These are phyloP conservation scores for Operophtera brumata DNA, from an alignment of 2,888 invertebrate species.

Conservation along the genomic window DNA sequence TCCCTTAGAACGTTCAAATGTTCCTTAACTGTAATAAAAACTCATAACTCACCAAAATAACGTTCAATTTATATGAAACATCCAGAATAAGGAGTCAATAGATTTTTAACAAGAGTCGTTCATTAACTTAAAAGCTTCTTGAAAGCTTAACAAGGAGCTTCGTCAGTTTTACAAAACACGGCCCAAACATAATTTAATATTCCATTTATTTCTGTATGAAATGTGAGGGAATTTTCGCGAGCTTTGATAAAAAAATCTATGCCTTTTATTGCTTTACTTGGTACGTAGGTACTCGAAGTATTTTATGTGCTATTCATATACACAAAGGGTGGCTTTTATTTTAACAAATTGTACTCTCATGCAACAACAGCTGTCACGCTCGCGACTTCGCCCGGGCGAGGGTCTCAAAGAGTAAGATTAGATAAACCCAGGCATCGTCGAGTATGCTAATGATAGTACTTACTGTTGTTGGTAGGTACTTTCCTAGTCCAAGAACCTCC, in stretches of 20 bases:
- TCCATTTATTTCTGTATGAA: constrained; percentile 77
- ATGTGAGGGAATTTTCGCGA: constrained; percentile 62
- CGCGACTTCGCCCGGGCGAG: too few species aligned
- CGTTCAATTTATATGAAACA: too few species aligned
- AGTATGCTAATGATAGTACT: too few species aligned
- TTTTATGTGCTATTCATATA: constrained; percentile 31
- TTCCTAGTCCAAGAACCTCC: too few species aligned
- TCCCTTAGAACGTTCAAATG: too few species aligned
- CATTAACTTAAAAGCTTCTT: constrained; percentile 79
- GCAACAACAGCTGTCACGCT: too few species aligned
- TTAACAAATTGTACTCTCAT: background rate
- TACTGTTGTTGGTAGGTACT: too few species aligned
- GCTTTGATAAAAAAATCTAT: constrained; percentile 55
- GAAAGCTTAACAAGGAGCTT: constrained; percentile 77
- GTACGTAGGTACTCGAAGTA: constrained; percentile 36
- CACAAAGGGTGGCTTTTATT: constrained; percentile 10
- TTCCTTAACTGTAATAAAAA: too few species aligned
- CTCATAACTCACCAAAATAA: too few species aligned
- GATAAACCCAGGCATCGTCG: too few species aligned
- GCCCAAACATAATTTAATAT: constrained; percentile 77
- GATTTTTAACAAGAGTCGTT: constrained; percentile 73
- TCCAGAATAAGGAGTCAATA: constrained; percentile 57
- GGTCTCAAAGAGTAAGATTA: too few species aligned
- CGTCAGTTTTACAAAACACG: constrained; percentile 76
- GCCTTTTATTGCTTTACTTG: constrained; percentile 44